A percentile compares a stretch with the other conserved stretches of the same genome.
Conservation (phyloP, 1,140 invertebrate species). For the Prorops nasuta region DNA sequence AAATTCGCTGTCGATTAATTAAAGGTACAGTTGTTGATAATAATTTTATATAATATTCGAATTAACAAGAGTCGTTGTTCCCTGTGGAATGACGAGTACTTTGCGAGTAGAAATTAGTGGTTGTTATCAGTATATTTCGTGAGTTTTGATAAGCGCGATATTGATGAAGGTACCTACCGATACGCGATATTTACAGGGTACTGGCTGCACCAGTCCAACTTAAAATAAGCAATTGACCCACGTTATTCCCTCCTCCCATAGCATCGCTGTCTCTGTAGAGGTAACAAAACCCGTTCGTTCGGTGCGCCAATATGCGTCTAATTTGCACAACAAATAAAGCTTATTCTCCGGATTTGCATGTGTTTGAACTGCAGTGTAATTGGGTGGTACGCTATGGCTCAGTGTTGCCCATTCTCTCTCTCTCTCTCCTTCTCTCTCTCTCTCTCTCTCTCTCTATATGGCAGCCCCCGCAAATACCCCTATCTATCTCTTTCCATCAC, state of each 20-base stretch:
- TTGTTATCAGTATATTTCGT: conserved; percentile 37
- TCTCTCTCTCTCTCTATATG: neutral
- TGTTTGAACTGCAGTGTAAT: conserved; percentile 59
- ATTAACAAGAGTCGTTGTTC: too few species aligned
- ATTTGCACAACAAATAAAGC: conserved; percentile 60
- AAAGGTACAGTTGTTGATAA: too few species aligned
- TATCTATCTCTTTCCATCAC: conserved; percentile 16
- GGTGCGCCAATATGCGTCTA: conserved; percentile 54
- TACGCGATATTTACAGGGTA: conserved; percentile 36
- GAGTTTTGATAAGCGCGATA: conserved; percentile 22
- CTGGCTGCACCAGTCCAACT: conserved; percentile 35
- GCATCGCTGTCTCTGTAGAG: conserved; percentile 25
- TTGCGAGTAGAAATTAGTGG: conserved; percentile 33
- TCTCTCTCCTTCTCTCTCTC: conserved; percentile 14
- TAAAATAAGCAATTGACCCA: conserved; percentile 53
- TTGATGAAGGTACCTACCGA: conserved; percentile 19
- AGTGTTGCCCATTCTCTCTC: conserved; percentile 31
- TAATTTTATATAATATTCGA: too few species aligned
- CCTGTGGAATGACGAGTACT: conserved; percentile 22
- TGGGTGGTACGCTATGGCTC: conserved; percentile 46
- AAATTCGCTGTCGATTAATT: too few species aligned
- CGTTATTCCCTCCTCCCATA: conserved; percentile 17
- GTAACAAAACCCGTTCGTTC: conserved; percentile 49
- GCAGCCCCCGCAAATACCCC: neutral
- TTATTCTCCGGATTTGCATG: conserved; percentile 58